phyloP scores from a whole-genome alignment of 2,113 vertebrate genomes.

The Propithecus coquereli region DNA sequence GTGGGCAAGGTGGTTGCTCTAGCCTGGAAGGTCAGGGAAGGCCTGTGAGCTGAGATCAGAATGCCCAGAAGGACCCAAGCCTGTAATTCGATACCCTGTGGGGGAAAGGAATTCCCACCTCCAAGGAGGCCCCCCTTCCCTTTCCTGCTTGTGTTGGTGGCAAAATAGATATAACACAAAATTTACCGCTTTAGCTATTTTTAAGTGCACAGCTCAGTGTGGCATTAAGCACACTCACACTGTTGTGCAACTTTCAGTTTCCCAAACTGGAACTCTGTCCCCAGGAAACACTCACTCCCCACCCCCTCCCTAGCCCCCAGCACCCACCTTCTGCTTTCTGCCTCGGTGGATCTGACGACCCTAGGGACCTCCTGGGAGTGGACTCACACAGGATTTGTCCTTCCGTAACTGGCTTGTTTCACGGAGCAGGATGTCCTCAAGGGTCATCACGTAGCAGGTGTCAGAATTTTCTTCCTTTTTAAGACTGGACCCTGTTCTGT shows the following conservation, averaged over 20 bases:
- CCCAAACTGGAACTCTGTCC: background rate
- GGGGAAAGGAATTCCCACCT: background rate
- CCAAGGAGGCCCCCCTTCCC: too few relatives aligned
- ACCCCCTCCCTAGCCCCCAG: rapidly evolving
- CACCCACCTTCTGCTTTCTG: background rate
- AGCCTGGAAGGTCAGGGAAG: background rate
- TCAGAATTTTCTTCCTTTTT: background rate
- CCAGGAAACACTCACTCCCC: background rate
- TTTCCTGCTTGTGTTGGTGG: background rate
- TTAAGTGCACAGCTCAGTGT: background rate
- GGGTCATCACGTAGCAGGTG: too few relatives aligned
- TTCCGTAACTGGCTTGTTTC: too few relatives aligned
- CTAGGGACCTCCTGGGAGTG: background rate
- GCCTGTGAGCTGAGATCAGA: background rate
- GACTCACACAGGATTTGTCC: background rate
- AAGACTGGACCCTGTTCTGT: background rate
- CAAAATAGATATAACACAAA: rapidly evolving
- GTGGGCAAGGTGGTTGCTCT: background rate
- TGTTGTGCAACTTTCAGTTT: background rate
- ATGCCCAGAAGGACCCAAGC: background rate
- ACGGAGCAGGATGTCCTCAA: too few relatives aligned
- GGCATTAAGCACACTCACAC: too few relatives aligned
- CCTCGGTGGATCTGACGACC: background rate
- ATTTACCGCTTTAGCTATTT: background rate
- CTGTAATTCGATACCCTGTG: background rate